Percentiles rank a stretch among this genome's conserved stretches.
phyloP scores from a whole-genome alignment of 1,140 invertebrate genomes.

The Atopsyche davidsoni region DNA sequence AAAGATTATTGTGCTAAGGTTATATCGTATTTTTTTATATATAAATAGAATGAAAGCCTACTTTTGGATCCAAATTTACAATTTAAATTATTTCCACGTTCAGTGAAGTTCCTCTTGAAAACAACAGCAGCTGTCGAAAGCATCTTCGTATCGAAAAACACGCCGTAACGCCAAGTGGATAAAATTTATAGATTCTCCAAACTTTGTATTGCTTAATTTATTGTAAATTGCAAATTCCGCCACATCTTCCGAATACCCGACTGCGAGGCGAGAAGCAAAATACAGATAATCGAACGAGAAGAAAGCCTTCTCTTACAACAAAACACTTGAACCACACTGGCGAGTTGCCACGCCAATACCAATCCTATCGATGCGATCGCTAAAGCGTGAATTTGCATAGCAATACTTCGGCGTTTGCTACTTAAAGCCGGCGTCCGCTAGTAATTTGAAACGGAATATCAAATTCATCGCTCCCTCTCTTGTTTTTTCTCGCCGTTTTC shows the following conservation, averaged over 20 bases:
- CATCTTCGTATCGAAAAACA: no score
- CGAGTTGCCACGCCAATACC: no score
- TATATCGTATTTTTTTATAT: no score
- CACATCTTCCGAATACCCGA: conserved; percentile 1
- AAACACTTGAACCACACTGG: conserved; percentile 15
- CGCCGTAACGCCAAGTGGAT: no score
- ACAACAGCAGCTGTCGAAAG: no score
- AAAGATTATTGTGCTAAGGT: no score
- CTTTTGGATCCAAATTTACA: no score
- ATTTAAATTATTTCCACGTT: no score
- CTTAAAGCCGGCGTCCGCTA: conserved; percentile 6
- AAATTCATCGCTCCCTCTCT: conserved; percentile 27
- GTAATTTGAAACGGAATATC: conserved; percentile 26
- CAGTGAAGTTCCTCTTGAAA: no score
- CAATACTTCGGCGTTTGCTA: neutral
- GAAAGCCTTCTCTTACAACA: conserved; percentile 14
- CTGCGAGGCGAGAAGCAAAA: conserved; percentile 21
- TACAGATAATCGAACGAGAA: conserved; percentile 23
- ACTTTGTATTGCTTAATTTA: conserved; percentile 30
- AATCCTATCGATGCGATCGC: neutral
- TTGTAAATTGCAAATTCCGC: conserved; percentile 30
- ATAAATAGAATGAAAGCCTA: no score
- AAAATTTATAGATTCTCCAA: conserved; percentile 26
- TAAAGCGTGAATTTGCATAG: neutral
- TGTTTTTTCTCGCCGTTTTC: conserved; percentile 26